Conservation (phyloP, 2,888 invertebrate genomes). For the Marasmarcha lunaedactyla region DNA sequence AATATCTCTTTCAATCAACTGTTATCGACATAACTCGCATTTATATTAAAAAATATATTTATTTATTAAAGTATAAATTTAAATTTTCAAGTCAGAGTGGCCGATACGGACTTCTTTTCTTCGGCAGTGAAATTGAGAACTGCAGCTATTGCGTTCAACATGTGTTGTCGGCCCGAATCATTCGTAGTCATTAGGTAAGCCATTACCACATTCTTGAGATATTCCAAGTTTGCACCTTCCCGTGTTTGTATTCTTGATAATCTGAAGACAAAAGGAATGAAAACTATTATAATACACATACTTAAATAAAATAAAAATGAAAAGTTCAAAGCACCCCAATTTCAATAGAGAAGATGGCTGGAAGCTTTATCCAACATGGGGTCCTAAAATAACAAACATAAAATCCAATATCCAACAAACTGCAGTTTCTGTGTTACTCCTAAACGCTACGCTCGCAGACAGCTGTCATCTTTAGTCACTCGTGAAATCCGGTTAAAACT, state of each 20-base stretch:
- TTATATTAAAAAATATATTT: too few relatives aligned
- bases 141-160: conserved; percentile 90
- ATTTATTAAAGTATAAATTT: too few relatives aligned
- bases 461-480: too few relatives aligned
- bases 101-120: conserved; percentile 65
- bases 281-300: not conserved
- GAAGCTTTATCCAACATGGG: too few relatives aligned
- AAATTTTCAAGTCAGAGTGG: conserved; percentile 1
- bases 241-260: conserved; percentile 80
- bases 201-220: conserved; percentile 90
- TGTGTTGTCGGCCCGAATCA: conserved; percentile 77
- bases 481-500: too few relatives aligned
- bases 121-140: conserved; percentile 82
- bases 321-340: not conserved
- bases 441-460: too few relatives aligned
- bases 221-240: conserved; percentile 89
- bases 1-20: too few relatives aligned
- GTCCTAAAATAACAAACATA: too few relatives aligned
- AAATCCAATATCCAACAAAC: too few relatives aligned
- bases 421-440: too few relatives aligned
- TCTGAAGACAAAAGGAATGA: conserved; percentile 38
- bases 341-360: too few relatives aligned
- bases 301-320: not conserved
- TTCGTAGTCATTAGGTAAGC: conserved; percentile 82
- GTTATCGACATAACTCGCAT: too few relatives aligned